Evolutionary conservation across 2,113 vertebrate species (phyloP).

Genomic region (Mesoclemmys tuberculata): DNA sequence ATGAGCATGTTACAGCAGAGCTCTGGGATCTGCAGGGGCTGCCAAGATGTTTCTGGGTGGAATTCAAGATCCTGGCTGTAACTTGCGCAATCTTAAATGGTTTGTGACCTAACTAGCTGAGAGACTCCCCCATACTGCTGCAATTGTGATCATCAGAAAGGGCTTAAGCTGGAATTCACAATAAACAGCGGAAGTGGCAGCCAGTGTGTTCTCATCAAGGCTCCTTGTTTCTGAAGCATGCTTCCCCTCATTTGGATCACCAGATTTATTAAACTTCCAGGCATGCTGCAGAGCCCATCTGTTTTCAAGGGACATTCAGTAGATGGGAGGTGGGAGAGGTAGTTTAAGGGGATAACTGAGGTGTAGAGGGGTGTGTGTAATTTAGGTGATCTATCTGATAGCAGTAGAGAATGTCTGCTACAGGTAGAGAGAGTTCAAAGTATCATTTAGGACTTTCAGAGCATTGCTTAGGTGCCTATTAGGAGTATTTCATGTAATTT

Average conservation of each 20-base stretch:
- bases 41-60: slow-evolving; percentile 10
- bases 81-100: slow-evolving; percentile 12
- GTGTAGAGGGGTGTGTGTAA: background rate
- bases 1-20: background rate
- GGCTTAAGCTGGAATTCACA: accelerated
- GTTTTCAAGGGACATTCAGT: slow-evolving; percentile 39
- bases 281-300: slow-evolving; percentile 29
- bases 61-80: slow-evolving; percentile 29
- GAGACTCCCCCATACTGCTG: background rate
- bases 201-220: background rate
- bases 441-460: background rate
- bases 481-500: slow-evolving; percentile 3
- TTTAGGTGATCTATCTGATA: background rate
- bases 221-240: background rate
- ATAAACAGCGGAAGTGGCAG: accelerated
- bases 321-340: slow-evolving; percentile 20
- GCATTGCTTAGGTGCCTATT: background rate
- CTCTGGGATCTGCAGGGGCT: background rate
- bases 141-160: accelerated
- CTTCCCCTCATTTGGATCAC: background rate
- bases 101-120: background rate
- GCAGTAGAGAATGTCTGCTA: no score
- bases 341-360: slow-evolving; percentile 3
- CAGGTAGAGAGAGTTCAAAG: background rate
- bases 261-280: background rate